Base-by-base conservation (phyloP, 2,888 invertebrate genomes). In the Drosophila eohydei region DNA sequence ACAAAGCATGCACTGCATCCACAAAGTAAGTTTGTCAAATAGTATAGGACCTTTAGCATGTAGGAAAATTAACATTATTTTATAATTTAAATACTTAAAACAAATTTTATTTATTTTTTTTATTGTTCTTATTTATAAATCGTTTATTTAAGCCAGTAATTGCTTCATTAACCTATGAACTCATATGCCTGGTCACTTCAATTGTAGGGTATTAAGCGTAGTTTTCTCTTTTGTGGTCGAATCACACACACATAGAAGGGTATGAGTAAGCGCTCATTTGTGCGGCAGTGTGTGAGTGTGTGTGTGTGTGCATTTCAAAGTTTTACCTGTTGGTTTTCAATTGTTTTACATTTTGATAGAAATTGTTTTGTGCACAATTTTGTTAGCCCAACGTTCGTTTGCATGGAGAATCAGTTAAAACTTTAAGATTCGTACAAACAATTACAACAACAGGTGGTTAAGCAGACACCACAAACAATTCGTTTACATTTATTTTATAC, bases 161-260 rank as follows among this genome's bases (percentile, higher is more conserved):
- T 26, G 34, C 34, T 40, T 48, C 44, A 46, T 16, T 7, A 57
- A 14, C 5, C 0, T 0, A 5, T 3, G 1, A 52, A 71, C 9
- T 40, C 1, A 60, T 40, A 54, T 43, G 41, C 58, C 59, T 26
- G 9, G 1, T 26, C 28, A 11, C 30, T 65, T 36, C 34, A 40
- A 70, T 51, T 54, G 78, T 71, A 86, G 83, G 76, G 34, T 51
- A 86, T 70, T 67, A 67, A 61, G 71, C 79, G 81, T 80, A 88
- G 82, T 86, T 87, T 87, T 87, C 86, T 87, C 86, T 87, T 86
- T 89, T 87, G 89, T 77, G 87, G 82, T 81, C 70, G 54, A 71
- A 71, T 62, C 71, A 75, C 71, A 51, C 51, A 75, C 36, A 70
- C 64, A 64, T 48, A 56, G 56, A 61, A n/a, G 51, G 55, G 66